Base-by-base conservation (phyloP, 2,113 vertebrate genomes). In the Laticauda laticaudata region DNA sequence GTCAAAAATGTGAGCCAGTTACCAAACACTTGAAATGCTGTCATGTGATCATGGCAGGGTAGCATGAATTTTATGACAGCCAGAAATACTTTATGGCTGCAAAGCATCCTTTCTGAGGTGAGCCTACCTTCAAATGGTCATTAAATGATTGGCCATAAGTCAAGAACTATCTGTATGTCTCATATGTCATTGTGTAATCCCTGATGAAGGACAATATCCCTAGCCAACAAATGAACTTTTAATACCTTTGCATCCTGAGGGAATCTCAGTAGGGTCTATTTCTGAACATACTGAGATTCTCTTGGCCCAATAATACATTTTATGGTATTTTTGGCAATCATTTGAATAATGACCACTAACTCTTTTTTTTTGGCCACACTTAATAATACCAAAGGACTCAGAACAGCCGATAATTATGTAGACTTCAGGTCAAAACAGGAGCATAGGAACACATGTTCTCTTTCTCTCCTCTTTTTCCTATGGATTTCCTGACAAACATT, bases 391-490 rank as follows among this genome's bases (percentile, higher is more conserved):
- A 86, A 75, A 10, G 5, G 26, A 7, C 18, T 9, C 34, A 92
- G 92, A 95, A 94, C 14, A 2, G 1, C 1, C 87, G 45, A 4
- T 93, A 87, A 93, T 92, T 95, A 94, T 90, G 14, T 85, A 94
- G 11, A 0, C 29, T 94, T 48, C 2, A 90, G 88, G 93, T 95
- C 24, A 48, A 96, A 94, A 56, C 87, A 90, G 88, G 48, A 53
- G 4, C 9, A 91, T 51, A 94, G 88, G 56, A 81, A 89, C 92
- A 91, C 11, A 93, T 45, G 0, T 75, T 7, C 0, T 59, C 57
- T 59, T 23, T 91, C 7, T 3, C 26, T 51, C 26, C 4, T 1
- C 86, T 61, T 89, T 59, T 54, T 2, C 86, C 5, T 92, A 53
- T 88, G 90, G 88, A 87, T 92, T 87, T 48, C 2, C 48, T 87